Evolutionary conservation across 2,888 invertebrate genomes (phyloP).

Genomic region (Eilema depressum): DNA sequence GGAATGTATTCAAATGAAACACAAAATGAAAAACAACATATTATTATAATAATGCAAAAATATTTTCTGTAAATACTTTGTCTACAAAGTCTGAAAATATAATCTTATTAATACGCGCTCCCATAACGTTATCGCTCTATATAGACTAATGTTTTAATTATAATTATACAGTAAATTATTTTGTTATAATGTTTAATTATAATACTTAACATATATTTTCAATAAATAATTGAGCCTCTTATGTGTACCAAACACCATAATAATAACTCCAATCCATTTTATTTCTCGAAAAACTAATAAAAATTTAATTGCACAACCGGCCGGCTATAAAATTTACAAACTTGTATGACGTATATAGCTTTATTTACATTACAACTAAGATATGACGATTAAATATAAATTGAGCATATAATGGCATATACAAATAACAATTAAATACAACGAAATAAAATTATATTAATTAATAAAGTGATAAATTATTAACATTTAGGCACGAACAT

Average conservation of each 20-base stretch:
- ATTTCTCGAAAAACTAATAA: conserved; percentile 59
- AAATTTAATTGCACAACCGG: conserved; percentile 84
- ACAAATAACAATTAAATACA: conserved; percentile 41
- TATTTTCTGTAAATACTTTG: conserved; percentile 60
- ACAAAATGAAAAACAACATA: conserved; percentile 36
- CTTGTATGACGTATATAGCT: conserved; percentile 50
- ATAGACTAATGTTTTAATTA: conserved; percentile 32
- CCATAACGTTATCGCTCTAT: conserved; percentile 19
- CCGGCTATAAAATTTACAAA: conserved; percentile 75
- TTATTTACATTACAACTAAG: conserved; percentile 62
- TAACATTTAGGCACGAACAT: conserved; percentile 40
- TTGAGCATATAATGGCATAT: conserved; percentile 52
- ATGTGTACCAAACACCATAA: conserved; percentile 69
- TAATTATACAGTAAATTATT: conserved; percentile 38
- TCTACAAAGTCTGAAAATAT: conserved; percentile 65
- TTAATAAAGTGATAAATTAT: conserved; percentile 33
- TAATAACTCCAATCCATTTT: conserved; percentile 58
- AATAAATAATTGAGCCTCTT: conserved; percentile 74
- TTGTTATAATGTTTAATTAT: conserved; percentile 35
- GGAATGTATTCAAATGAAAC: conserved; percentile 11
- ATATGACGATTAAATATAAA: conserved; percentile 40
- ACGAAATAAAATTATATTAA: conserved; percentile 22
- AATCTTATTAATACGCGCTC: conserved; percentile 34
- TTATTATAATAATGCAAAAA: conserved; percentile 56
- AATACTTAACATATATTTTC: conserved; percentile 41